These are phyloP conservation scores for Drepana arcuata DNA, from an alignment of 1,140 invertebrate species.

Conservation along the genomic window DNA sequence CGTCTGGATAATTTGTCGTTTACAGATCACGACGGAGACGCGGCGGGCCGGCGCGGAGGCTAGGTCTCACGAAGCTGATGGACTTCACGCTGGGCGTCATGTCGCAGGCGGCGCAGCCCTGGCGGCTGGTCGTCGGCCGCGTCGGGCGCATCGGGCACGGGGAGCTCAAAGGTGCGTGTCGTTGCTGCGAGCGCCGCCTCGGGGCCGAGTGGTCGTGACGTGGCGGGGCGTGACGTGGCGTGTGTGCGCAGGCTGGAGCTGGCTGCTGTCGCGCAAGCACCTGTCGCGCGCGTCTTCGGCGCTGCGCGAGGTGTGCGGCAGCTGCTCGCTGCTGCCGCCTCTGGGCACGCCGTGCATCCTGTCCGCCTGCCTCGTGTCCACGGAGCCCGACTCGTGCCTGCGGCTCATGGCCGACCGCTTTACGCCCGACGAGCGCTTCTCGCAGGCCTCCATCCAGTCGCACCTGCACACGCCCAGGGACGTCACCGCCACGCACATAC, in stretches of 20 bases:
- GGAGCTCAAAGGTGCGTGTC: constrained; percentile 94
- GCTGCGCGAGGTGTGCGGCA: constrained; percentile 91
- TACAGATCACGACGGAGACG: constrained; percentile 78
- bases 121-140: constrained; percentile 96
- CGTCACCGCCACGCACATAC: constrained; percentile 97
- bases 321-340: constrained; percentile 88
- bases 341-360: constrained; percentile 90
- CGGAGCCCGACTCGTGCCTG: constrained; percentile 95
- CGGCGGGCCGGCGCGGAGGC: constrained; percentile 88
- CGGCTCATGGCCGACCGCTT: constrained; percentile 96
- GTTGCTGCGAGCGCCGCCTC: too few relatives aligned
- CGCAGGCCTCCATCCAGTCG: constrained; percentile 86
- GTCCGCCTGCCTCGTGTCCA: constrained; percentile 96
- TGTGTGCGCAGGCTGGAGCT: constrained; percentile 94
- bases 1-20: too few relatives aligned
- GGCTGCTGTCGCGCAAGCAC: constrained; percentile 92
- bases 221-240: not conserved
- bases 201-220: too few relatives aligned
- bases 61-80: constrained; percentile 96
- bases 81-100: constrained; percentile 97
- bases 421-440: constrained; percentile 92
- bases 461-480: constrained; percentile 93
- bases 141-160: constrained; percentile 97
- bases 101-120: constrained; percentile 91
- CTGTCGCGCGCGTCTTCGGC: constrained; percentile 89